phyloP scores from a whole-genome alignment of 2,888 invertebrate species.

The Lissonota sp. region DNA sequence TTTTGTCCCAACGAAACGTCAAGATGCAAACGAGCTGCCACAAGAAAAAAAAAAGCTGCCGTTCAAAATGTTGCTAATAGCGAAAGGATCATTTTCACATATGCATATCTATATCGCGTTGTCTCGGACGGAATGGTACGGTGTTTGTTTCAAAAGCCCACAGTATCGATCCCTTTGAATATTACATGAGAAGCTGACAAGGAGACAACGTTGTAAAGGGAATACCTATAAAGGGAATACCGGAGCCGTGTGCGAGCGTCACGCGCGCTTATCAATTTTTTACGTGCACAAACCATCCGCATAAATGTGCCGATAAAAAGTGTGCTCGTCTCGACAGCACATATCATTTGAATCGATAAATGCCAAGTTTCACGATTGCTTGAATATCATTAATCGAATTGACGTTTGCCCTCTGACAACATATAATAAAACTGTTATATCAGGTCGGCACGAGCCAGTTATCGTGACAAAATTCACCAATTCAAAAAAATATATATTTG shows the following conservation, averaged over 20 bases:
- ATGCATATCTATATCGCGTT: neutral
- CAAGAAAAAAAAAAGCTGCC: neutral
- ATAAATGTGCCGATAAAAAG: neutral
- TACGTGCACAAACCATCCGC: neutral
- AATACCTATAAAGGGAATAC: conserved; percentile 23
- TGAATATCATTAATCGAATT: neutral
- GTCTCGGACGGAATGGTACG: neutral
- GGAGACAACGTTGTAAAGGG: conserved; percentile 8
- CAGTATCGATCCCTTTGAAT: conserved; percentile 40
- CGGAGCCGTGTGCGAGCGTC: conserved; percentile 3
- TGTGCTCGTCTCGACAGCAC: neutral
- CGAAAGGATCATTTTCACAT: neutral
- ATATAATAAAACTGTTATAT: neutral
- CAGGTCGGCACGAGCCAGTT: too few species aligned
- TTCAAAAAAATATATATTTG: too few species aligned
- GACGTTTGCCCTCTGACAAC: neutral
- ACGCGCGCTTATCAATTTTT: neutral
- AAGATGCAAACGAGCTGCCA: neutral
- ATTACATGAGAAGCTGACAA: conserved; percentile 37
- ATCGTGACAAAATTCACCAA: too few species aligned
- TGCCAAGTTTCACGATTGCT: neutral
- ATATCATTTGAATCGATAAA: neutral
- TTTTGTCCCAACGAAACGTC: too few species aligned
- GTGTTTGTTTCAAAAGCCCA: conserved; percentile 3
- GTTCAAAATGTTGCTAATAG: neutral